Base-by-base conservation (phyloP, 2,888 invertebrate species). In the Neocrepidodera transversa region DNA sequence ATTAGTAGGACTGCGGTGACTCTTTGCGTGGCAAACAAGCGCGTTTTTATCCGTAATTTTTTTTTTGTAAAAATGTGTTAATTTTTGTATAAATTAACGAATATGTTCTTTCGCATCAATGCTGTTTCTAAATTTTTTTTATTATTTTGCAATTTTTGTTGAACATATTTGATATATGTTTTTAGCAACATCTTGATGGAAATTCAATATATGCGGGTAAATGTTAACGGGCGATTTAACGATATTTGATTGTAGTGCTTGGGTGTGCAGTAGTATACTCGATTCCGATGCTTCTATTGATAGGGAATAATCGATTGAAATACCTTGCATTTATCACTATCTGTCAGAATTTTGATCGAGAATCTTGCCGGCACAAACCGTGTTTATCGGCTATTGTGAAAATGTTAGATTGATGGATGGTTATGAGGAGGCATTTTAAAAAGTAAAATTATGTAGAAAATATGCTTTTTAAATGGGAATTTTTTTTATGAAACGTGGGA, bases 291-390 rank as follows among this genome's bases (percentile, higher is more conserved):
- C 65, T 52, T 59, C 59, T 60, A 40, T 60, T 62, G 68, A 66
- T 67, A 60, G 53, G 60, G 51, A 61, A 58, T 64, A 71, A 70
- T 71, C 70, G 71, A 70, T 71, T 23, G 69, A 65, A 63, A 65
- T 61, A 62, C 65, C 65, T 66, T 62, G 58, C 62, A 67, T 68
- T 64, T 62, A 69, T 68, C 69, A 69, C 64, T 61, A 57, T 64
- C 62, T 62, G 65, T 66, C 65, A 64, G 52, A 51, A 38, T n/a
- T 60, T 59, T 66, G 63, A 67, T 67, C 63, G 68, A 65, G 66
- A 64, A 64, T 64, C 63, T 64, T 58, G 63, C 66, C 53, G 52
- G 62, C 66, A 67, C 64, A 65, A 66, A 65, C 62, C 65, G 62
- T 58, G 66, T 67, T 68, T 67, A 68, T 64, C 57, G 63, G 52